A percentile compares a stretch with the other conserved stretches of the same genome.
phyloP scores from a whole-genome alignment of 2,888 invertebrate genomes.

The Drosophila koepferae region DNA sequence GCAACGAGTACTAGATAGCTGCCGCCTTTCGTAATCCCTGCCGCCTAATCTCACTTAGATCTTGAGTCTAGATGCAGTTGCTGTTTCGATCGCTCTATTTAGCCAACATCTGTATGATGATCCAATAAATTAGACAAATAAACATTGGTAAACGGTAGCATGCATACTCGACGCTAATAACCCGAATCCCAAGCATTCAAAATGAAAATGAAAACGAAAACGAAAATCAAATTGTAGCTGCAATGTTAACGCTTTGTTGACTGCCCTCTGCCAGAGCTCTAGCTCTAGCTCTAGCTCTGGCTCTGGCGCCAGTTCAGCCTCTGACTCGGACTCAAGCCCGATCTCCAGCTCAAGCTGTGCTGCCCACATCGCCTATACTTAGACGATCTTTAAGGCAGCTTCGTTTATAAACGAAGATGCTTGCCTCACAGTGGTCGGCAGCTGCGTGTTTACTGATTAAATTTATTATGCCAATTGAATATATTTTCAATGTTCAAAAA shows the following conservation, averaged over 20 bases:
- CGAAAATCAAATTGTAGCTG: slow-evolving; percentile 70
- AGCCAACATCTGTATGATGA: slow-evolving; percentile 64
- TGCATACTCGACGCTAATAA: slow-evolving; percentile 72
- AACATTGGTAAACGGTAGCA: slow-evolving; percentile 77
- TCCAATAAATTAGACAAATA: slow-evolving; percentile 80
- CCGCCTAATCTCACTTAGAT: slow-evolving; percentile 65
- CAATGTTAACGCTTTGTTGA: slow-evolving; percentile 74
- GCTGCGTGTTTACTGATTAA: not conserved
- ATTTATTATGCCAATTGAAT: not conserved
- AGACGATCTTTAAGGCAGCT: slow-evolving; percentile 58
- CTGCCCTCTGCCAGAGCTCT: slow-evolving; percentile 21
- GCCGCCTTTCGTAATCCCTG: slow-evolving; percentile 62
- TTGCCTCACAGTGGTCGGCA: slow-evolving; percentile 48
- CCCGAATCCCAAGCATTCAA: slow-evolving; percentile 56
- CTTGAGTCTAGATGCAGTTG: slow-evolving; percentile 22
- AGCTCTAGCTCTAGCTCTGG: slow-evolving; percentile 14
- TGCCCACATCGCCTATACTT: slow-evolving; percentile 52
- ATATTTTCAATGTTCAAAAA: not conserved
- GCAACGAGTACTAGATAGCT: slow-evolving; percentile 34
- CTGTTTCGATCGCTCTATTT: slow-evolving; percentile 75
- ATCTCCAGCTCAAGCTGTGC: slow-evolving; percentile 30
- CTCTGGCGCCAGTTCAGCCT: slow-evolving; percentile 21
- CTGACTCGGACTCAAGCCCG: not conserved
- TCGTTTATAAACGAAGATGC: slow-evolving; percentile 62
- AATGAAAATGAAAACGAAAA: slow-evolving; percentile 57